Evolutionary conservation across 2,113 vertebrate species (phyloP).

Genomic region (Oceanodroma tethys): DNA sequence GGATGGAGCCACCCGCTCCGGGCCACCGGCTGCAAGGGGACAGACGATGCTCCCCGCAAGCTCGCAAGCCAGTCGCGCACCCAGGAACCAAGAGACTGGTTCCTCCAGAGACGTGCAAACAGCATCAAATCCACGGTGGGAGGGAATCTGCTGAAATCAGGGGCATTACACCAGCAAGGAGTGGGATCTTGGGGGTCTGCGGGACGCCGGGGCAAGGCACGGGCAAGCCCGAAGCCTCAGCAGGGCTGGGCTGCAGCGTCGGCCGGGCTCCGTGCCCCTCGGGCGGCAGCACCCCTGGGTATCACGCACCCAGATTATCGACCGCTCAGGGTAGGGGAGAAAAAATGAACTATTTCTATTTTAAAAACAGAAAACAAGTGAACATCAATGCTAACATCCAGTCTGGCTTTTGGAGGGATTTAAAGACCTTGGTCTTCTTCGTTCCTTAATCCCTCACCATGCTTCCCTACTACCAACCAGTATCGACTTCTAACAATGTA

Average conservation of each 20-base stretch:
- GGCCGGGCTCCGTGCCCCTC: rapidly evolving
- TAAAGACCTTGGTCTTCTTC: not conserved
- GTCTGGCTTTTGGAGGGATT: not conserved
- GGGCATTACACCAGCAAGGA: not conserved
- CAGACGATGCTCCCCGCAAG: not conserved
- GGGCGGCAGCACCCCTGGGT: not conserved
- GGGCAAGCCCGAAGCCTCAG: not conserved
- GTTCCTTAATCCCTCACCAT: not conserved
- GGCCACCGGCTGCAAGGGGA: not conserved
- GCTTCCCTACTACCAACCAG: not conserved
- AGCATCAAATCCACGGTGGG: not conserved
- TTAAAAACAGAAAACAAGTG: not conserved
- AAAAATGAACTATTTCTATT: not conserved
- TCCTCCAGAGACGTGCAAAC: not conserved
- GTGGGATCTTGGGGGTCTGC: rapidly evolving
- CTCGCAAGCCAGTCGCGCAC: not conserved
- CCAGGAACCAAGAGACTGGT: not conserved
- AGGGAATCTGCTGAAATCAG: not conserved
- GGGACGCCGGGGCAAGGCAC: not conserved
- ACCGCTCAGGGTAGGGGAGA: not conserved
- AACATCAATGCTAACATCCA: not conserved
- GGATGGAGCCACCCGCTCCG: not conserved
- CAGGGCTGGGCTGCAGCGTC: too few species aligned
- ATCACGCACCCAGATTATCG: rapidly evolving
- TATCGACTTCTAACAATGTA: not conserved